Base-by-base conservation (phyloP, 2,113 vertebrate genomes). In the Oryctolagus cuniculus region DNA sequence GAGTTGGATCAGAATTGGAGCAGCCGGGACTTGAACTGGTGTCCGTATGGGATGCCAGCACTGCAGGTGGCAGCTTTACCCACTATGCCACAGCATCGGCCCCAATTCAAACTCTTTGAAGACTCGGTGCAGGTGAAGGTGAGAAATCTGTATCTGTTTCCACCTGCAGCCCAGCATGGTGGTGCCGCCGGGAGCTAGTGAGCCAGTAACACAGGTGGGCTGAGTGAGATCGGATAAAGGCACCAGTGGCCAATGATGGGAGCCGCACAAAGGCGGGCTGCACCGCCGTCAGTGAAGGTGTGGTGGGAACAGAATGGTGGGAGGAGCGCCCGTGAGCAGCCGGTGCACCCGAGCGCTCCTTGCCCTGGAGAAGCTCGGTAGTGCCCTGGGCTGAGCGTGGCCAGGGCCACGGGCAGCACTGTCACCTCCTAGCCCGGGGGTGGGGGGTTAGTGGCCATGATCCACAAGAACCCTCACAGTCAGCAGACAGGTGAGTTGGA, bases 221-320 rank as follows among this genome's bases (percentile, higher is more conserved):
- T 24, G 44, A 75, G 81, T 51, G 77, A 25, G 74, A 49, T n/a
- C 2, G 11, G 19, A 13, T 31, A 10, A 74, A 38, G 27, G 0
- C 24, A 55, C 27, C 5, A 31, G 73, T 9, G 36, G 53, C 8
- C 10, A 3, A n/a, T 24, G 34, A 1, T 1, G 25, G 63, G 34
- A 29, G 51, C n/a, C 15, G 44, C 4, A 8, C 22, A 15, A 13
- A 10, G 21, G 53, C 24, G 53, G 63, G 11, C 22, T 29, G 25
- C 1, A 0, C 0, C 36, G 10, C 58, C 0, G 10, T 5, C 67
- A 15, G 29, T 79, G 36, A 61, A 4, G 55, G 24, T 4, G 3
- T 2, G 4, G 66, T 44, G 44, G 44, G 34, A 2, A 1, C 2
- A 13, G 51, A 81, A 34, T 72, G 21, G 0, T 25, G 36, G 55